Evolutionary conservation across 2,888 invertebrate species (phyloP).

Genomic region (Drosophila barbarae): DNA sequence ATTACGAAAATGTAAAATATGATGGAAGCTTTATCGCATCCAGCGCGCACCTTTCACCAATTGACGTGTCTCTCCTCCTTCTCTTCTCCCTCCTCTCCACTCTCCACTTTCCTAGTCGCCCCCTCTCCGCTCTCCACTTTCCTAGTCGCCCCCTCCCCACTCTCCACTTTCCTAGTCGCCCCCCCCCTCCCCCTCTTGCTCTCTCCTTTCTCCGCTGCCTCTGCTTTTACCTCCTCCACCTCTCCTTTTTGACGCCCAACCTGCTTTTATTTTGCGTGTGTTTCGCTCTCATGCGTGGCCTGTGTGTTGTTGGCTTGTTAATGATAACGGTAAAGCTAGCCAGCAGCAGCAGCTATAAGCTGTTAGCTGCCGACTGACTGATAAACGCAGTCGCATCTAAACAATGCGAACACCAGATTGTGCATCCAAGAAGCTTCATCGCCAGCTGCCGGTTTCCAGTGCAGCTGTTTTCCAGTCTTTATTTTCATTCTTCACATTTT

Average conservation of each 20-base stretch:
- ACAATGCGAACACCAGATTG: constrained; percentile 40
- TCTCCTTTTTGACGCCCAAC: constrained; percentile 14
- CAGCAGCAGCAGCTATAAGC: constrained; percentile 5
- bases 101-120: neutral
- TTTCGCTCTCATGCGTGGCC: constrained; percentile 58
- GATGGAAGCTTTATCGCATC: constrained; percentile 61
- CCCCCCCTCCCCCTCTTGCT: neutral
- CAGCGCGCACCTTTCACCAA: constrained; percentile 64
- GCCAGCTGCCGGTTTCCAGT: constrained; percentile 12
- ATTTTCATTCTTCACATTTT: neutral
- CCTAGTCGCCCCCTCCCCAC: neutral
- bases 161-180: neutral
- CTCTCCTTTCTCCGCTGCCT: constrained; percentile 6
- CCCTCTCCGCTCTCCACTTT: neutral
- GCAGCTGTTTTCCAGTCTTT: constrained; percentile 17
- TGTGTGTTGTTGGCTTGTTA: constrained; percentile 50
- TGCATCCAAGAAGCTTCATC: constrained; percentile 4
- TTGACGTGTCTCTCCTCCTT: constrained; percentile 32
- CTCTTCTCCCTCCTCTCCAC: neutral
- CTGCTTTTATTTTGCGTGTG: constrained; percentile 44
- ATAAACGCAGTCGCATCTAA: constrained; percentile 50
- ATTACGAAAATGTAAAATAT: constrained; percentile 71
- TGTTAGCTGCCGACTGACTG: constrained; percentile 24
- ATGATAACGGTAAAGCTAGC: constrained; percentile 65
- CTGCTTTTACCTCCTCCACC: neutral